phyloP scores from a whole-genome alignment of 1,140 invertebrate species.

The Achroia grisella region DNA sequence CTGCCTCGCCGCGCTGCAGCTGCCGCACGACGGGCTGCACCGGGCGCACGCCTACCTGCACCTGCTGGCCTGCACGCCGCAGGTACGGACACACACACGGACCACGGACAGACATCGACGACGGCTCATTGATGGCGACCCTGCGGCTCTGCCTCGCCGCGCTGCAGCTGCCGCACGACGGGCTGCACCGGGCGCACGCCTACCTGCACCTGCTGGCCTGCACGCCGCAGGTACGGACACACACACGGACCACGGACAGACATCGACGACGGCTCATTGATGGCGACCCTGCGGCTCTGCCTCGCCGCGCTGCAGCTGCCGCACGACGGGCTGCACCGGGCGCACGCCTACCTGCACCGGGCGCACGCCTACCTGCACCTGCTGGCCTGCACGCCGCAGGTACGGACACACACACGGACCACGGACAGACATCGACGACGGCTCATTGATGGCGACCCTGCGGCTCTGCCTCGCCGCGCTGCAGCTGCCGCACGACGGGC shows the following conservation, averaged over 20 bases:
- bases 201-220: slow-evolving; percentile 93
- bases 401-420: too few species aligned
- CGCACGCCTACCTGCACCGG: slow-evolving; percentile 89
- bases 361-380: not conserved
- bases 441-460: slow-evolving; percentile 54
- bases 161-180: slow-evolving; percentile 49
- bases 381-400: not conserved
- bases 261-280: too few species aligned
- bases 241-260: too few species aligned
- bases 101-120: too few species aligned
- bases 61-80: slow-evolving; percentile 87
- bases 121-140: slow-evolving; percentile 60
- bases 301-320: slow-evolving; percentile 56
- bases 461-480: slow-evolving; percentile 62
- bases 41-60: slow-evolving; percentile 92
- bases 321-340: slow-evolving; percentile 73
- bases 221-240: slow-evolving; percentile 82
- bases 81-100: slow-evolving; percentile 75
- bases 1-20: slow-evolving; percentile 54
- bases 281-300: slow-evolving; percentile 57
- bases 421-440: too few species aligned
- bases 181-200: slow-evolving; percentile 80
- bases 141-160: slow-evolving; percentile 63
- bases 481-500: slow-evolving; percentile 46
- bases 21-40: slow-evolving; percentile 56